Conservation (phyloP, 1,140 invertebrate species). For the Drosophila subpulchrella region DNA sequence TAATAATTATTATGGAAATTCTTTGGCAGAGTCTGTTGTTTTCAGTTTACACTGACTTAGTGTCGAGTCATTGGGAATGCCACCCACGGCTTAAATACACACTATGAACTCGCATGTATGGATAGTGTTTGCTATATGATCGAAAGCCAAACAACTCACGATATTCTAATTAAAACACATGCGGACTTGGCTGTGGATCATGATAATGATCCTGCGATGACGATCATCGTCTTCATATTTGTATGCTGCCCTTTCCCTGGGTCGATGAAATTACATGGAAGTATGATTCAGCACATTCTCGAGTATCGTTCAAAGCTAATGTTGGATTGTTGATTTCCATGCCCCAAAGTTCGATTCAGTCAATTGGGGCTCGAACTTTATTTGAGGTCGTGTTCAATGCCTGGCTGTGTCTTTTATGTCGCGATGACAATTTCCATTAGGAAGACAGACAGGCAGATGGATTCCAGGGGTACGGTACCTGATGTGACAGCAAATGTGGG, state of each 20-base stretch:
- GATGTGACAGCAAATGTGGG: slow-evolving; percentile 67
- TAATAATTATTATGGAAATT: slow-evolving; percentile 66
- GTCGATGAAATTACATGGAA: slow-evolving; percentile 76
- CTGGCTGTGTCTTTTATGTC: slow-evolving; percentile 43
- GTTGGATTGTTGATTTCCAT: slow-evolving; percentile 50
- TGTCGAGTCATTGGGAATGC: slow-evolving; percentile 66
- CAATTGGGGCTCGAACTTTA: slow-evolving; percentile 57
- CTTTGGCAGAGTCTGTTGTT: slow-evolving; percentile 47
- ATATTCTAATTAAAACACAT: slow-evolving; percentile 82
- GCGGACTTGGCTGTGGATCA: slow-evolving; percentile 46
- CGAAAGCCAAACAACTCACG: slow-evolving; percentile 80
- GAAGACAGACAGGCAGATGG: slow-evolving; percentile 54
- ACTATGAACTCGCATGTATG: slow-evolving; percentile 11
- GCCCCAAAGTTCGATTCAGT: slow-evolving; percentile 48
- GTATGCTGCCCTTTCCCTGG: slow-evolving; percentile 44
- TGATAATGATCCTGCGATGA: slow-evolving; percentile 13
- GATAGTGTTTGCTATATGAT: slow-evolving; percentile 79
- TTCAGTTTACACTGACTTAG: slow-evolving; percentile 33
- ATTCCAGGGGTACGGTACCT: slow-evolving; percentile 66
- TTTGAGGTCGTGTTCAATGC: slow-evolving; percentile 5
- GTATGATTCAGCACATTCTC: slow-evolving; percentile 68
- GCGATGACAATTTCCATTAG: slow-evolving; percentile 80
- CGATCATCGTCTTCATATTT: slow-evolving; percentile 24
- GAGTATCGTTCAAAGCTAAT: slow-evolving; percentile 72
- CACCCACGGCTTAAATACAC: slow-evolving; percentile 63